phyloP scores from a whole-genome alignment of 2,113 vertebrate genomes.

The Corythornis vintsioides region DNA sequence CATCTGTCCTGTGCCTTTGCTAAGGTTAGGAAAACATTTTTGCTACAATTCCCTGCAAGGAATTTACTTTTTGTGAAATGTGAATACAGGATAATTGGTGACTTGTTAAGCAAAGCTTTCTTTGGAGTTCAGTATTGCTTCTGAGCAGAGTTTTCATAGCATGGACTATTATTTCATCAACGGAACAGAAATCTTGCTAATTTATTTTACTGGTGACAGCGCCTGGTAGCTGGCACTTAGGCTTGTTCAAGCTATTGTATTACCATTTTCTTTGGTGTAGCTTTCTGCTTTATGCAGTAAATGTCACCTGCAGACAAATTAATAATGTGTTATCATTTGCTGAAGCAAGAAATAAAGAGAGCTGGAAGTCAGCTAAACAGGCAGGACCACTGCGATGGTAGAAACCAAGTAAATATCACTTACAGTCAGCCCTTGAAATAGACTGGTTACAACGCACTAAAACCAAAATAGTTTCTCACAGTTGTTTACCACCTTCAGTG shows the following conservation, averaged over 20 bases:
- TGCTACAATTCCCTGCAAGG: neutral
- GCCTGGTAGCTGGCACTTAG: constrained; percentile 6
- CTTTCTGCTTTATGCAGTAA: constrained; percentile 41
- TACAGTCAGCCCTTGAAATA: neutral
- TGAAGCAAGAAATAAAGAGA: constrained; percentile 7
- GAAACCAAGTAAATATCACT: neutral
- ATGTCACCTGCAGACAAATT: constrained; percentile 43
- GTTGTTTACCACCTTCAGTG: neutral
- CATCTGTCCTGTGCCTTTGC: neutral
- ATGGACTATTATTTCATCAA: constrained; percentile 26
- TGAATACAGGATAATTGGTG: constrained; percentile 8
- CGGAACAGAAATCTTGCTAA: neutral
- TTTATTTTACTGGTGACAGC: constrained; percentile 37
- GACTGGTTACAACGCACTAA: neutral
- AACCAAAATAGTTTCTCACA: neutral
- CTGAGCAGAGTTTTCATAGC: constrained; percentile 2
- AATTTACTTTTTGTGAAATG: constrained; percentile 26
- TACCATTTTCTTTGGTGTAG: constrained; percentile 3
- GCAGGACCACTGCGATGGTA: neutral
- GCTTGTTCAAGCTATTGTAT: constrained; percentile 23
- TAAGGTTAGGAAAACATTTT: neutral
- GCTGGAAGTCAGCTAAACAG: neutral
- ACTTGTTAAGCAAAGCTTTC: neutral
- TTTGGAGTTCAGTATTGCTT: neutral
- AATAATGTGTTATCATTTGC: constrained; percentile 53